Evolutionary conservation across 1,140 invertebrate genomes (phyloP), one percentile per base, ranked within the genome.

Genomic region (Drosophila melanogaster): DNA sequence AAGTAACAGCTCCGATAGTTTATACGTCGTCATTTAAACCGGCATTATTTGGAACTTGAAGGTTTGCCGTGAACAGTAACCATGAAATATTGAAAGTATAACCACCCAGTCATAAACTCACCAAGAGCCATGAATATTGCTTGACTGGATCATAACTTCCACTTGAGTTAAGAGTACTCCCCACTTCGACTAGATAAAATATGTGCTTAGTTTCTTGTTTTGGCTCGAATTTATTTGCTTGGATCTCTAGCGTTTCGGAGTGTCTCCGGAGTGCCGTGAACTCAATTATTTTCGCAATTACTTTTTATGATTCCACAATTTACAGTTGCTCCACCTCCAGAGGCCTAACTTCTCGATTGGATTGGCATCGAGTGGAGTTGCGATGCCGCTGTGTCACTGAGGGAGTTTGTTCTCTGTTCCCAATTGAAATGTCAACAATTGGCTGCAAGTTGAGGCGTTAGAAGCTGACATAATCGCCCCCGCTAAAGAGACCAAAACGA

Each of bases 201-300:
- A 24, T 35, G 26, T 2, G 26, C 40, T 62, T 35, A 50, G 62
- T 50, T 62, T 49, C 71, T 75, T 55, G 66, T 74, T 80, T 80
- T 66, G 30, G 22, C 46, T 56, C 46, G 58, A 71, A 84, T 81
- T 78, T 86, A 77, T 80, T 76, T 47, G 55, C 59, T 59, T 10
- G 43, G 55, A 51, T 55, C 41, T 44, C 43, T 17, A 24, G 30
- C 41, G 62, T 41, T 50, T 58, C 55, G 49, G 46, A 59, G 72
- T 71, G 54, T 81, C 81, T 81, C 81, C 58, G 40, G 83, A 79
- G 81, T 81, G 83, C 61, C 71, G 77, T 86, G 83, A 86, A 83
- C 83, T 86, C 83, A 86, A 86, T 86, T 86, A 86, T 83, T 86
- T 86, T 86, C 72, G 83, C 79, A 86, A 86, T 87, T 87, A 87